These are phyloP conservation scores for Madoqua kirkii DNA, from an alignment of 2,113 vertebrate genomes.

Conservation along the genomic window DNA sequence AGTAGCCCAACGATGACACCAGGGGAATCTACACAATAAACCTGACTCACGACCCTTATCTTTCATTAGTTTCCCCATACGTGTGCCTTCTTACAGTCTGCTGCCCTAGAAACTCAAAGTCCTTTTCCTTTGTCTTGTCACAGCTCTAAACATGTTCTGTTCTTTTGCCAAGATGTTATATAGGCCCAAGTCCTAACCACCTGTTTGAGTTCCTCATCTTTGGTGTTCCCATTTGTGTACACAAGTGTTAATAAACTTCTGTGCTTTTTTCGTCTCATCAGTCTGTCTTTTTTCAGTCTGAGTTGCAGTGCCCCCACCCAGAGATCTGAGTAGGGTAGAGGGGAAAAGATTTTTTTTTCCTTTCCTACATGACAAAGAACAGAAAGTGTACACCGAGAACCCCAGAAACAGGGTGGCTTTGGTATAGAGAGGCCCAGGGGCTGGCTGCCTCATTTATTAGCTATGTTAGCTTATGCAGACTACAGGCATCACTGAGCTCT, in stretches of 20 bases:
- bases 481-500: background rate
- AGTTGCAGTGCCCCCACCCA: background rate
- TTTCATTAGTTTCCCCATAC: background rate
- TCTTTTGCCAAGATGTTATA: background rate
- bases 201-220: background rate
- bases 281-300: background rate
- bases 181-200: background rate
- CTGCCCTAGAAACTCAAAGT: background rate
- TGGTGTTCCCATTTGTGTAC: background rate
- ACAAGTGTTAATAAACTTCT: background rate
- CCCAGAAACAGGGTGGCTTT: background rate
- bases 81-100: background rate
- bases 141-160: background rate
- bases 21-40: background rate
- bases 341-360: background rate
- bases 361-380: background rate
- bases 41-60: background rate
- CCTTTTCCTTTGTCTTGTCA: background rate
- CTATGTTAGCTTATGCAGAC: background rate
- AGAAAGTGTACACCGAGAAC: background rate
- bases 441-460: background rate
- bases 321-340: background rate
- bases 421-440: no score
- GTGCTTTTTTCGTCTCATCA: background rate
- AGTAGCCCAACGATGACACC: background rate